A percentile compares a stretch with the other conserved stretches of the same genome.
Conservation (phyloP, 2,113 vertebrate species). For the Trichomycterus rosablanca region DNA sequence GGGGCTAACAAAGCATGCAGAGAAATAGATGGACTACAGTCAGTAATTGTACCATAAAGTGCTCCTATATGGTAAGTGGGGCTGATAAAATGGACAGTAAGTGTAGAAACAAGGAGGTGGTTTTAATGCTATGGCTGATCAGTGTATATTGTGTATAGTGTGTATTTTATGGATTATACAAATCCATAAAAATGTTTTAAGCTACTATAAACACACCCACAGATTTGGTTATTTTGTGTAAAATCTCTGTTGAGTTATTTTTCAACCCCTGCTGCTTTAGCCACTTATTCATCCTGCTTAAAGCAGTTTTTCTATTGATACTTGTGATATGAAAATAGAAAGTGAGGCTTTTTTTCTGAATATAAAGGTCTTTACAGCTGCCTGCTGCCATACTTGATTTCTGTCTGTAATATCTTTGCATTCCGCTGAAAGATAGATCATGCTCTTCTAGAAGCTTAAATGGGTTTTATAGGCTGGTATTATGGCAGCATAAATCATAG, state of each 20-base stretch:
- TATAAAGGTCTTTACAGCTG: constrained; percentile 13
- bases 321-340: constrained; percentile 29
- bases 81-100: no score
- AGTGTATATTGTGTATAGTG: no score
- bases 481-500: constrained; percentile 3
- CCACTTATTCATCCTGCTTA: background rate
- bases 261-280: background rate
- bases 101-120: no score
- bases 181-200: background rate
- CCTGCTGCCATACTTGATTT: constrained; percentile 19
- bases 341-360: constrained; percentile 33
- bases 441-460: constrained; percentile 7
- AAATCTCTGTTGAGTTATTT: no score
- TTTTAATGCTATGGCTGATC: no score
- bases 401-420: constrained; percentile 24
- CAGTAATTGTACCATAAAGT: no score
- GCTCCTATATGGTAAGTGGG: no score
- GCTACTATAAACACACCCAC: background rate
- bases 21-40: no score
- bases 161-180: background rate
- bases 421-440: constrained; percentile 26
- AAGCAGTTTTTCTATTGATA: background rate
- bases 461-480: constrained; percentile 7
- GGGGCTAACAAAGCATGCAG: no score
- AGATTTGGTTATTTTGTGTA: background rate